A percentile compares a stretch with the other conserved stretches of the same genome.
phyloP scores from a whole-genome alignment of 2,888 invertebrate genomes.

The Spilarctia lutea region DNA sequence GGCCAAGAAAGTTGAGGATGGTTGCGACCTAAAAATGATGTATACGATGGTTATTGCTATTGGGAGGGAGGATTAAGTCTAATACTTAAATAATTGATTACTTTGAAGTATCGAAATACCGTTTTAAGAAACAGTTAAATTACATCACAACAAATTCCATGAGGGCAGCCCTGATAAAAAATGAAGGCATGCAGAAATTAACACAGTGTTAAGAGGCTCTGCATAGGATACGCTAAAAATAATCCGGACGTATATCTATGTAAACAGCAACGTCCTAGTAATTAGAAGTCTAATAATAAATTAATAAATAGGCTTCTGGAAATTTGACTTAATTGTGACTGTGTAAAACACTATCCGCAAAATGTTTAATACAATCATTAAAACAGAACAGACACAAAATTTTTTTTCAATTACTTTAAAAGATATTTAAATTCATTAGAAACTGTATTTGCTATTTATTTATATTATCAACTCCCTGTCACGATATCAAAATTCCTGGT shows the following conservation, averaged over 20 bases:
- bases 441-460: neutral
- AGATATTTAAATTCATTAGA: neutral
- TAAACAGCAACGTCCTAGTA: too few relatives aligned
- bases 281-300: too few relatives aligned
- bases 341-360: too few relatives aligned
- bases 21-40: neutral
- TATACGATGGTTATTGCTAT: neutral
- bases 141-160: neutral
- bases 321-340: neutral
- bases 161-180: too few relatives aligned
- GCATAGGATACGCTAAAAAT: neutral
- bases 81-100: neutral
- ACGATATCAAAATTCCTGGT: neutral
- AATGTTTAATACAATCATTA: neutral
- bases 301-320: neutral
- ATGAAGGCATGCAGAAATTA: too few relatives aligned
- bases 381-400: neutral
- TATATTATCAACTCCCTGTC: neutral
- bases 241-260: neutral
- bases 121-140: neutral
- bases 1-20: constrained; percentile 4
- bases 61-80: neutral
- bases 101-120: neutral
- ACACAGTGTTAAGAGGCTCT: too few relatives aligned
- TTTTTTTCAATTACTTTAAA: neutral